Base-by-base conservation (phyloP, 2,797 vertebrate genomes). In the Acanthurus lineatus region DNA sequence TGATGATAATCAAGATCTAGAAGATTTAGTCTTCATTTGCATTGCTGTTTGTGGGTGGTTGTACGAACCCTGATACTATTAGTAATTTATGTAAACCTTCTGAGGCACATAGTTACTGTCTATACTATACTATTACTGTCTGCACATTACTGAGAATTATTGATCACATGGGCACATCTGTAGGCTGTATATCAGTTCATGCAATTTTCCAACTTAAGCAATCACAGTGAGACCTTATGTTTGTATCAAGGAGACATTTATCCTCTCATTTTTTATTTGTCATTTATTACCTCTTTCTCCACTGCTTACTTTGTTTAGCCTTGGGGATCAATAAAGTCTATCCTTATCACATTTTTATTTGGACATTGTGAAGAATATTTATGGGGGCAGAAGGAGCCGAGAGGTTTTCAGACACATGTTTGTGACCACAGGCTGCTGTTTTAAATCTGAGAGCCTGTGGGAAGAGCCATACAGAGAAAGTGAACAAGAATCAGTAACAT, bases 311-410 rank as follows among this genome's bases (percentile, higher is more conserved):
- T 28, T 38, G 9, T 62, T 22, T 59, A 44, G 52, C 69, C 70
- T 63, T 1, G 1, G 17, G 59, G 66, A 62, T 32, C 44, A 52
- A 75, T 78, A 32, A 66, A 79, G 11, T 40, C 32, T 20, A 22
- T 19, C 54, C 54, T 47, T 28, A 58, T 60, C 60, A 28, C 25
- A 49, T 48, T 35, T 84, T 82, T 78, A 62, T 77, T 63, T 48
- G 57, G 70, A 47, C 35, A 25, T 48, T 52, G 45, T 42, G 38
- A 32, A 42, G 60, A 60, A 35, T 68, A 53, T 61, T 53, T 52
- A 63, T 57, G 16, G 40, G 10, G 19, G 4, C 0, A 38, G 53
- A 1, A 2, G 20, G 14, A 66, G 38, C 14, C 0, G 17, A 44
- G 56, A 68, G 32, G 32, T 52, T 53, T 19, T 19, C n/a, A 20